Conservation (phyloP, 2,797 vertebrate species). For the Lagorchestes hirsutus region DNA sequence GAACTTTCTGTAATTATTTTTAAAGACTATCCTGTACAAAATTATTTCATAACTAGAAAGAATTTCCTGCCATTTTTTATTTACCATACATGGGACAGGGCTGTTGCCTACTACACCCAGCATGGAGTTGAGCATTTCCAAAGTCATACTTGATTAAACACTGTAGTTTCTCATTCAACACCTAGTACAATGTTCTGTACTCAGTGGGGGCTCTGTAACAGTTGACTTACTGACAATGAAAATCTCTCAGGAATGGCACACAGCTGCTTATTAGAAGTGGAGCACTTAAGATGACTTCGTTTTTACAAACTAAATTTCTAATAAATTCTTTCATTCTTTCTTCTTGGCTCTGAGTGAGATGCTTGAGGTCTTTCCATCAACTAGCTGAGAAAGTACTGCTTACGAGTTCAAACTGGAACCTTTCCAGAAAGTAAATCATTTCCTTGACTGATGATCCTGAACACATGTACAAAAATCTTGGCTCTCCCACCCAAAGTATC, state of each 20-base stretch:
- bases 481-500: neutral
- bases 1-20: slow-evolving; percentile 53
- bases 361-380: neutral
- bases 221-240: neutral
- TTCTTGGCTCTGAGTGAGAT: neutral
- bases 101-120: neutral
- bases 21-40: slow-evolving; percentile 48
- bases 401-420: slow-evolving; percentile 7
- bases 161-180: neutral
- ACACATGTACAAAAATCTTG: slow-evolving; percentile 5
- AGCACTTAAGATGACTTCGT: neutral
- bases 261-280: neutral
- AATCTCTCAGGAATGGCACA: neutral
- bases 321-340: neutral
- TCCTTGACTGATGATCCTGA: slow-evolving; percentile 29
- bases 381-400: neutral
- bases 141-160: slow-evolving; percentile 18
- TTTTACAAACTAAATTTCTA: neutral
- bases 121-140: neutral
- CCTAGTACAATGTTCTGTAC: neutral
- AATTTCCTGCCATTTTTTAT: slow-evolving; percentile 28
- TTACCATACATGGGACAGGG: neutral
- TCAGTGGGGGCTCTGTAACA: neutral
- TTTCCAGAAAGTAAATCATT: slow-evolving; percentile 6
- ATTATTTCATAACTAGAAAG: slow-evolving; percentile 53